Base-by-base conservation (phyloP, 2,888 invertebrate genomes). In the Lithophane socia region DNA sequence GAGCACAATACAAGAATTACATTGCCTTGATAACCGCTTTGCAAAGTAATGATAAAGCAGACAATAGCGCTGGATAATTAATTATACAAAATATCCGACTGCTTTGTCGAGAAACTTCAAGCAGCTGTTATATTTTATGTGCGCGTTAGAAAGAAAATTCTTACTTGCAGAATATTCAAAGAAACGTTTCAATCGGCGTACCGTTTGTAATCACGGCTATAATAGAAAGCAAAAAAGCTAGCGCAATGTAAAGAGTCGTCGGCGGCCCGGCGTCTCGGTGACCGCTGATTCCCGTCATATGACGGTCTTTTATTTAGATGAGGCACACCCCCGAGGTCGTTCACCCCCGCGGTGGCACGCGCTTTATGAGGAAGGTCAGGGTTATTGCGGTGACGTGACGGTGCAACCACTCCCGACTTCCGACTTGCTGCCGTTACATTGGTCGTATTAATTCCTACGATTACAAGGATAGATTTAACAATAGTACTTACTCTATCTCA, bases 281-380 rank as follows among this genome's bases (percentile, higher is more conserved):
- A 90, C 92, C 91, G 91, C 89, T 90, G 90, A 89, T 91, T 90
- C 88, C 85, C 84, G 90, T 91, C 90, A 91, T 93, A 91, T 93
- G 93, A 93, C 93, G 92, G 90, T 93, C 93, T 96, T 94, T 95
- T 95, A 96, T 96, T 96, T 95, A 95, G 94, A 95, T 90, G 93
- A 93, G 90, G 91, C 92, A 89, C 94, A 95, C 95, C 95, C 95
- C 92, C 89, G 91, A 91, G 96, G 95, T 95, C 92, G 91, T 94
- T 95, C 92, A 96, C 93, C 95, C 94, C 89, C 90, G 91, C 84
- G 88, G 89, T 90, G 86, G 88, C 89, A 90, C 90, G 91, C 90
- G 91, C 90, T 91, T 90, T 91, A 90, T 89, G 88, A 89, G 92
- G 91, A 95, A 96, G 96, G 96, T 96, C 96, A 96, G 94, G 95